Conservation (phyloP, 2,113 vertebrate genomes). For the Bettongia penicillata region DNA sequence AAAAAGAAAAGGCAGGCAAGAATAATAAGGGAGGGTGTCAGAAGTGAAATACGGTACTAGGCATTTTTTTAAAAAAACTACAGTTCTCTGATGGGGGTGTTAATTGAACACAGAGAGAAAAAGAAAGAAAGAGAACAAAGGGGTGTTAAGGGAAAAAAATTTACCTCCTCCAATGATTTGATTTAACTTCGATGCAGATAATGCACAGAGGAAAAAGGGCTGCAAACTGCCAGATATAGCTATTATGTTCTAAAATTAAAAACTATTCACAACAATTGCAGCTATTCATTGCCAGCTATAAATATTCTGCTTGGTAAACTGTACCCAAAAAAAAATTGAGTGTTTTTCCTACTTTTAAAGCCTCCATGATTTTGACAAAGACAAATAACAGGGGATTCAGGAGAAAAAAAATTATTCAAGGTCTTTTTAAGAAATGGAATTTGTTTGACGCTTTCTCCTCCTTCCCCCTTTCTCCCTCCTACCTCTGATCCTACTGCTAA, state of each 20-base stretch:
- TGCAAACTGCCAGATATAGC: conserved; percentile 73
- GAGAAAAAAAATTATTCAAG: conserved; percentile 7
- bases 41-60: conserved; percentile 81
- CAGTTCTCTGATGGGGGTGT: conserved; percentile 76
- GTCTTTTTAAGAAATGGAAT: conserved; percentile 61
- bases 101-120: conserved; percentile 77
- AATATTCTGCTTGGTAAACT: conserved; percentile 71
- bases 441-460: not conserved
- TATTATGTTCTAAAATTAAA: conserved; percentile 75
- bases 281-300: conserved; percentile 69
- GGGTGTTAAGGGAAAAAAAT: conserved; percentile 72
- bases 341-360: conserved; percentile 61
- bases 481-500: not conserved
- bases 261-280: conserved; percentile 69
- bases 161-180: conserved; percentile 78
- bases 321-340: not conserved
- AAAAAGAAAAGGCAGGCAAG: conserved; percentile 77
- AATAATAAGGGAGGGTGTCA: conserved; percentile 77
- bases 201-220: conserved; percentile 64
- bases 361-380: conserved; percentile 17
- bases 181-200: conserved; percentile 79
- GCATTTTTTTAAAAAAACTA: conserved; percentile 67
- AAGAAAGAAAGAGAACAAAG: conserved; percentile 81
- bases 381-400: not conserved
- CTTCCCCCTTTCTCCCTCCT: conserved; percentile 31